Evolutionary conservation across 2,888 invertebrate genomes (phyloP).

Genomic region (Sphecodes monilicornis): DNA sequence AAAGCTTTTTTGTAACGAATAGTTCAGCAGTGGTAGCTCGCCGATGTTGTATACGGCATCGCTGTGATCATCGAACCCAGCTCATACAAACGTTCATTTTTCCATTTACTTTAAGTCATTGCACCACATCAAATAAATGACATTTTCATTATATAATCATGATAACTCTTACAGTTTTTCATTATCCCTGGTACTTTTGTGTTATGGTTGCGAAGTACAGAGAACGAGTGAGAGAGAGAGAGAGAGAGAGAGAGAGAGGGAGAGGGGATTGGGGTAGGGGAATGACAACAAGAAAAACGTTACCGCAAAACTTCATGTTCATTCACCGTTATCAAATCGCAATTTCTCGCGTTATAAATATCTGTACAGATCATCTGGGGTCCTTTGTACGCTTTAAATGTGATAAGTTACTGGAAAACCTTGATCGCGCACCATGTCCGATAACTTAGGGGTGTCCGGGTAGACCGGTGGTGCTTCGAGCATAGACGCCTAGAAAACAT

Average conservation of each 20-base stretch:
- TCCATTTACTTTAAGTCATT: slow-evolving; percentile 85
- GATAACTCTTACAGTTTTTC: slow-evolving; percentile 54
- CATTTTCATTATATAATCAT: slow-evolving; percentile 84
- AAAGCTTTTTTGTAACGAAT: slow-evolving; percentile 73
- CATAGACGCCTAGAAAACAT: slow-evolving; percentile 52
- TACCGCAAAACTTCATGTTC: background rate
- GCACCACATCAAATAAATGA: slow-evolving; percentile 85
- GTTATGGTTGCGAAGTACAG: background rate
- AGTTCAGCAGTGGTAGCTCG: slow-evolving; percentile 73
- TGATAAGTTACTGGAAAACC: slow-evolving; percentile 22
- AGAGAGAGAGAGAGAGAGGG: background rate
- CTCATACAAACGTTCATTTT: slow-evolving; percentile 84
- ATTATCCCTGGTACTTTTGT: slow-evolving; percentile 38
- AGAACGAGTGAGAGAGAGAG: background rate
- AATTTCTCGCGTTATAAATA: background rate
- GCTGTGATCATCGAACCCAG: slow-evolving; percentile 82
- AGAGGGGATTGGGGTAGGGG: background rate
- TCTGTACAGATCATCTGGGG: background rate
- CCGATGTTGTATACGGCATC: slow-evolving; percentile 63
- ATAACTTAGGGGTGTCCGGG: slow-evolving; percentile 56
- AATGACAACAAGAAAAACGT: background rate
- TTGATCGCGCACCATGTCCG: slow-evolving; percentile 16
- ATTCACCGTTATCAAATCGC: background rate
- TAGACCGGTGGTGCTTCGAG: slow-evolving; percentile 65
- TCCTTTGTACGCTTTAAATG: slow-evolving; percentile 37